Conservation (phyloP, 2,797 vertebrate genomes). For the Sebastes jordani region DNA sequence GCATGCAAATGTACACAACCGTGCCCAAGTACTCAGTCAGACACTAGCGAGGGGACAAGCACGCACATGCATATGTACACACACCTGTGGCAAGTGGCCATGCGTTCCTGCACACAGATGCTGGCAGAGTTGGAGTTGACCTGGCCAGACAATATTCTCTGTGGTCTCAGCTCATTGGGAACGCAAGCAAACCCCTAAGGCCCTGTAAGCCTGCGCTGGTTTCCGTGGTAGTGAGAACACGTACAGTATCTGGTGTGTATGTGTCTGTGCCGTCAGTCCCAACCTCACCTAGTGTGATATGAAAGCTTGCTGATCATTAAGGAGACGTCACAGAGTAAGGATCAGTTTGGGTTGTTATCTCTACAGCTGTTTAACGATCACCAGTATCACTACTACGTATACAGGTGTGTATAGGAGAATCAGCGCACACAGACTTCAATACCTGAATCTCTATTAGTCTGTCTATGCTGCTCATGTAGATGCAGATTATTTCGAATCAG, state of each 20-base stretch:
- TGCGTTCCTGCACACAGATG: slow-evolving; percentile 14
- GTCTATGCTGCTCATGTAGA: neutral
- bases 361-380: neutral
- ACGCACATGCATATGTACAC: neutral
- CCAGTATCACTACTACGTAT: neutral
- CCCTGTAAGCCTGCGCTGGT: neutral
- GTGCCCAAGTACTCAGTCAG: neutral
- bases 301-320: slow-evolving; percentile 18
- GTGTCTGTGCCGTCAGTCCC: neutral
- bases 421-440: neutral
- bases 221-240: neutral
- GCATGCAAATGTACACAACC: slow-evolving; percentile 17
- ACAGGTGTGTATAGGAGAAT: slow-evolving; percentile 1
- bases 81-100: neutral
- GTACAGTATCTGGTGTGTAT: neutral
- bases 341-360: neutral
- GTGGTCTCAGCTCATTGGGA: slow-evolving; percentile 63
- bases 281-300: neutral
- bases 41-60: slow-evolving; percentile 5
- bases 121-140: slow-evolving; percentile 32
- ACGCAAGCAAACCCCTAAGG: slow-evolving; percentile 36
- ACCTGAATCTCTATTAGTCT: neutral
- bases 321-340: slow-evolving; percentile 4
- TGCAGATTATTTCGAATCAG: neutral
- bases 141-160: slow-evolving; percentile 45